Percentiles rank a stretch among this genome's conserved stretches.
These are phyloP conservation scores for Prionailurus viverrinus DNA, from an alignment of 2,113 vertebrate genomes.

Conservation along the genomic window DNA sequence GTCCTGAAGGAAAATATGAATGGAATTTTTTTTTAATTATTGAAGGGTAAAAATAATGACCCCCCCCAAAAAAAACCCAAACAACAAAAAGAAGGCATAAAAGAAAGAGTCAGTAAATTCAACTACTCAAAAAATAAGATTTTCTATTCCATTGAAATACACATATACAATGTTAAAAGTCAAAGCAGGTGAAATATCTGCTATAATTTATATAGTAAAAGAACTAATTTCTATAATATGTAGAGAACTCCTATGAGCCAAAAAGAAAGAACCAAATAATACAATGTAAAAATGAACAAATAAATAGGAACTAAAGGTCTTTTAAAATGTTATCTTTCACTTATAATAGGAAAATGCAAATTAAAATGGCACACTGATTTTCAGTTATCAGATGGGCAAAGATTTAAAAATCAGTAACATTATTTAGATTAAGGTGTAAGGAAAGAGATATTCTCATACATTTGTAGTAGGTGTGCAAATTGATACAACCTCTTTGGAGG, in stretches of 20 bases:
- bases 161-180: neutral
- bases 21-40: neutral
- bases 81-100: neutral
- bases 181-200: neutral
- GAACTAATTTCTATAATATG: neutral
- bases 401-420: neutral
- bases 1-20: neutral
- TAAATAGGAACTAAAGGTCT: neutral
- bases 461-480: neutral
- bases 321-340: neutral
- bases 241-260: neutral
- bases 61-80: neutral
- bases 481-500: neutral
- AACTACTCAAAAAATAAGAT: neutral
- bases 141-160: neutral
- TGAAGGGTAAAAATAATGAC: neutral
- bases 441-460: neutral
- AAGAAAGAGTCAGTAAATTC: conserved; percentile 5
- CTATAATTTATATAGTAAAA: neutral
- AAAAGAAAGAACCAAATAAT: neutral
- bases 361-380: neutral
- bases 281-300: neutral
- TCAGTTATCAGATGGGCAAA: neutral
- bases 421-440: neutral
- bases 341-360: neutral